Evolutionary conservation across 2,113 vertebrate species (phyloP).

Genomic region (Hoplias malabaricus): DNA sequence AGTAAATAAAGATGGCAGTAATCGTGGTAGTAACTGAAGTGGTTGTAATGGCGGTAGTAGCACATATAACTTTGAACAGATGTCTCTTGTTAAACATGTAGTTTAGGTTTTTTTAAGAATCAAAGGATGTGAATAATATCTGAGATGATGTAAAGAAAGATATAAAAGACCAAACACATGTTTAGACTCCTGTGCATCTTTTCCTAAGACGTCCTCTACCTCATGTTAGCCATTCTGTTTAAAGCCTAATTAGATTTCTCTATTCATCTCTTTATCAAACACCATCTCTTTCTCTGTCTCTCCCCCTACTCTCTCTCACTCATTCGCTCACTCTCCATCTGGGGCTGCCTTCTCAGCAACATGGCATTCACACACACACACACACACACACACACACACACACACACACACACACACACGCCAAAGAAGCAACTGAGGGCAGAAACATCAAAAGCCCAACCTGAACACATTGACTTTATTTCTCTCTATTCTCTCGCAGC

Average conservation of each 20-base stretch:
- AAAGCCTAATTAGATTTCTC: not conserved
- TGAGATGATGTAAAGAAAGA: not conserved
- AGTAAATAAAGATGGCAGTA: too few relatives aligned
- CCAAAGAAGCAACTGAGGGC: not conserved
- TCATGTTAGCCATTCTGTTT: not conserved
- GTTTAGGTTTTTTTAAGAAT: too few relatives aligned
- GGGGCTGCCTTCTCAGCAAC: not conserved
- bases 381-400: not conserved
- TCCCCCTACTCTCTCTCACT: slow-evolving; percentile 11
- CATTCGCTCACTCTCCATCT: not conserved
- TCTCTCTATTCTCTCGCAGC: not conserved
- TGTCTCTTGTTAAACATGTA: too few relatives aligned
- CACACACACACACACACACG: not conserved
- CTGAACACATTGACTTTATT: not conserved
- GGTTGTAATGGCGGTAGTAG: too few relatives aligned
- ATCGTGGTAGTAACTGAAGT: too few relatives aligned
- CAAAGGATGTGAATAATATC: too few relatives aligned
- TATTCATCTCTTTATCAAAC: not conserved
- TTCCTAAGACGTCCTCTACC: not conserved
- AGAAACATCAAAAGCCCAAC: not conserved
- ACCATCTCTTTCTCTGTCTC: not conserved
- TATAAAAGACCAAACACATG: not conserved
- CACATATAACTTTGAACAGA: too few relatives aligned
- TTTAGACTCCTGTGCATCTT: not conserved
- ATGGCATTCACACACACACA: not conserved